Percentiles rank a stretch among this genome's conserved stretches.
Evolutionary conservation across 2,888 invertebrate species (phyloP).

Genomic region (Folsomia manolachei): DNA sequence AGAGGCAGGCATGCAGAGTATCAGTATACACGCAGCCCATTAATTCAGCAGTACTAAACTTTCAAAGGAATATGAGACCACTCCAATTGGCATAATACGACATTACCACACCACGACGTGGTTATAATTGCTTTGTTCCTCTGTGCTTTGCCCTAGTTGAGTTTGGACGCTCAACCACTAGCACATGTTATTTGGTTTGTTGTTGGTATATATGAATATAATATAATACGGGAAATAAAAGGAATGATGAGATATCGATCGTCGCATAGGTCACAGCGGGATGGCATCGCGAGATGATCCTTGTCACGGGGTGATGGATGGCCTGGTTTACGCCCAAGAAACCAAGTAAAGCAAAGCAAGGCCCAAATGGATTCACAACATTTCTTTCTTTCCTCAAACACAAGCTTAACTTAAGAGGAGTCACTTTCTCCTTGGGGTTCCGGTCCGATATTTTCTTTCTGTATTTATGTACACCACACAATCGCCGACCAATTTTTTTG

Average conservation of each 20-base stretch:
- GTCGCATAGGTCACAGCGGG: slow-evolving; percentile 44
- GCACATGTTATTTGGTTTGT: too few species aligned
- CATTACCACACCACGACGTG: not conserved
- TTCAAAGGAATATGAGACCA: too few species aligned
- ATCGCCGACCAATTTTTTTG: not conserved
- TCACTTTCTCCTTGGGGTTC: not conserved
- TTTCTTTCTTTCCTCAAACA: slow-evolving; percentile 19
- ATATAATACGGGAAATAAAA: not conserved
- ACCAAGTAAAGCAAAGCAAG: too few species aligned
- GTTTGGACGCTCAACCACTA: not conserved
- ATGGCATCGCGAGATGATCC: slow-evolving; percentile 49
- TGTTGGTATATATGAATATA: not conserved
- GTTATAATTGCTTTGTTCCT: not conserved
- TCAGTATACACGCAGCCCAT: too few species aligned
- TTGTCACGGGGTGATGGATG: slow-evolving; percentile 51
- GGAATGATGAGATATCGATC: slow-evolving; percentile 49
- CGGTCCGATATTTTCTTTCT: not conserved
- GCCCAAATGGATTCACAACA: slow-evolving; percentile 20
- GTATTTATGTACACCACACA: not conserved
- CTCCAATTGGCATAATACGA: not conserved
- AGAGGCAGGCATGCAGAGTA: too few species aligned
- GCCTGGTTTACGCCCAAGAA: slow-evolving; percentile 49
- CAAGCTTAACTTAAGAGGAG: slow-evolving; percentile 11
- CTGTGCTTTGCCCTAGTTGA: not conserved
- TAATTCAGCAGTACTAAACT: too few species aligned